Evolutionary conservation across 2,888 invertebrate genomes (phyloP).

Genomic region (Lasioglossum leucozonium): DNA sequence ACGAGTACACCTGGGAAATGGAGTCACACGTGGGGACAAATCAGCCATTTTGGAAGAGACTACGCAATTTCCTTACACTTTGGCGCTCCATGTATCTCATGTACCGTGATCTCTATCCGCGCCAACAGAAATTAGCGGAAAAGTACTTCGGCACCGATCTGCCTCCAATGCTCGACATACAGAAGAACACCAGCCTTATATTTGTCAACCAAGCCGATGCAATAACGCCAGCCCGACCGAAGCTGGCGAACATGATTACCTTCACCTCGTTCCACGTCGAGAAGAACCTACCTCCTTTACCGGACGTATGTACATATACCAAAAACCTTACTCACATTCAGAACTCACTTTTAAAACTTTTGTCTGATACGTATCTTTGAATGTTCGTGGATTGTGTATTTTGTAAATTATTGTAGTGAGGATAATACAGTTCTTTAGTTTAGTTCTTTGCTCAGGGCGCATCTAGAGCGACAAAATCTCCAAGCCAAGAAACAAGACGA

Average conservation of each 20-base stretch:
- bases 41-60: conserved; percentile 60
- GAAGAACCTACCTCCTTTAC: conserved; percentile 34
- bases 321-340: too few relatives aligned
- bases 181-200: conserved; percentile 62
- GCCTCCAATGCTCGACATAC: conserved; percentile 37
- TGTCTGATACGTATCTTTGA: too few relatives aligned
- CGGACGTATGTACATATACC: conserved; percentile 37
- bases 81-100: background rate
- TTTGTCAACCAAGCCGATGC: conserved; percentile 57
- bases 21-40: conserved; percentile 51
- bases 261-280: conserved; percentile 58
- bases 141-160: conserved; percentile 52
- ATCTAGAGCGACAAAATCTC: background rate
- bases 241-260: conserved; percentile 61
- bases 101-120: fast-evolving
- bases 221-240: conserved; percentile 38
- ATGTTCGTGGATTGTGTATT: too few relatives aligned
- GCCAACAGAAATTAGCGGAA: conserved; percentile 36
- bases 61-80: conserved; percentile 52
- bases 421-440: too few relatives aligned
- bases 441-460: background rate
- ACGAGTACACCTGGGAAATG: conserved; percentile 70
- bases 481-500: background rate
- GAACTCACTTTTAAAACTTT: too few relatives aligned
- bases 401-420: too few relatives aligned